Evolutionary conservation across 1,140 invertebrate species (phyloP), one percentile per base, ranked within the genome.

Genomic region (Aethina tumida): DNA sequence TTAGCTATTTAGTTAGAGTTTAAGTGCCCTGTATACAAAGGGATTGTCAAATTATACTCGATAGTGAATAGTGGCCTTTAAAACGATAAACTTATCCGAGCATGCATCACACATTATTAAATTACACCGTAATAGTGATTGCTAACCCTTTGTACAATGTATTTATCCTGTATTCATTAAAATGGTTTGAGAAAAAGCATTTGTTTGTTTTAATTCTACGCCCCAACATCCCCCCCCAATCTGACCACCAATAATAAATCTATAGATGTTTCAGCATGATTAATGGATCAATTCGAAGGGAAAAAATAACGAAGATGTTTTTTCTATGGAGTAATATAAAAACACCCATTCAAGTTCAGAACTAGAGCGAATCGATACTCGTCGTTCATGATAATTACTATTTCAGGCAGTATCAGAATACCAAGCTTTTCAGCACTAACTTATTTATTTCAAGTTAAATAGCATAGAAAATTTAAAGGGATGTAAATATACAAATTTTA

Each of bases 1-100:
- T 49, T 37, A 52, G 50, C 45, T 52, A 41, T 45, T 25, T 49
- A 52, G 43, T 24, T 45, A 45, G 50, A 40, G 37, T 32, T 41
- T 47, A 32, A 34, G 9, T 17, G 18, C 47, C 50, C 50, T 52
- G 47, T 49, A 49, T 52, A 52, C 50, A 52, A 52, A n/a, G 50
- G 50, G 50, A 22, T 39, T 9, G 40, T 47, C 21, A 38, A 27
- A 33, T 25, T 28, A 39, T 40, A 45, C 30, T 42, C 38, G 40
- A 31, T 49, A 49, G 20, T 39, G 24, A 43, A 45, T 52, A 52
- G 50, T 49, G 47, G 50, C 50, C 50, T 52, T 52, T 42, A 16
- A 25, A 42, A 17, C 36, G 21, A 41, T 33, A 37, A 49, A 43
- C 10, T 16, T 46, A 43, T 22, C 31, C 37, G 36, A 28, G 37